phyloP scores from a whole-genome alignment of 2,797 vertebrate species.

The Pseudochirops corinnae region DNA sequence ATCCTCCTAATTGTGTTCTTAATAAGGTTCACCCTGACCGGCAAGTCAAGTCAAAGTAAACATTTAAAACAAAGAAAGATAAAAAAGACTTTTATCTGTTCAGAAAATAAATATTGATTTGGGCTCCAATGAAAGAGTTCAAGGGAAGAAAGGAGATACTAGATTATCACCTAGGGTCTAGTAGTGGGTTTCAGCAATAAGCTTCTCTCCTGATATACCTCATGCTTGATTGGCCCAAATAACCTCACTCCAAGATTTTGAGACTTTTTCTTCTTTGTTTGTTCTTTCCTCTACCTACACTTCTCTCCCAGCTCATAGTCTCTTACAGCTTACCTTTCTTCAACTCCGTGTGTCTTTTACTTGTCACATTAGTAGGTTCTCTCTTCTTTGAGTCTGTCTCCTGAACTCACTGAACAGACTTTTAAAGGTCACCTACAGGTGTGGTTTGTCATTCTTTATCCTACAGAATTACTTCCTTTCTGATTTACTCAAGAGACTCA shows the following conservation, averaged over 20 bases:
- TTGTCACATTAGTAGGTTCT: neutral
- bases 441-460: neutral
- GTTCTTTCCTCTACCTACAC: neutral
- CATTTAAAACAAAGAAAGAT: neutral
- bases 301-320: neutral
- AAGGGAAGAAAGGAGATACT: neutral
- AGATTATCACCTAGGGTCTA: neutral
- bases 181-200: neutral
- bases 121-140: neutral
- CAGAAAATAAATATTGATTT: neutral
- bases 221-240: neutral
- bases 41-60: neutral
- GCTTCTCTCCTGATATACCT: neutral
- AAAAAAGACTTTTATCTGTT: neutral
- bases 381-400: neutral
- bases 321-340: neutral
- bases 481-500: neutral
- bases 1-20: neutral
- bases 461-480: neutral
- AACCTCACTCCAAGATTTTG: neutral
- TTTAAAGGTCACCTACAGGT: neutral
- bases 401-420: neutral
- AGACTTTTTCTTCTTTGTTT: neutral
- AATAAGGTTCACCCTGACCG: neutral
- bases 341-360: neutral